phyloP scores from a whole-genome alignment of 2,113 vertebrate species.

The Odocoileus virginianus region DNA sequence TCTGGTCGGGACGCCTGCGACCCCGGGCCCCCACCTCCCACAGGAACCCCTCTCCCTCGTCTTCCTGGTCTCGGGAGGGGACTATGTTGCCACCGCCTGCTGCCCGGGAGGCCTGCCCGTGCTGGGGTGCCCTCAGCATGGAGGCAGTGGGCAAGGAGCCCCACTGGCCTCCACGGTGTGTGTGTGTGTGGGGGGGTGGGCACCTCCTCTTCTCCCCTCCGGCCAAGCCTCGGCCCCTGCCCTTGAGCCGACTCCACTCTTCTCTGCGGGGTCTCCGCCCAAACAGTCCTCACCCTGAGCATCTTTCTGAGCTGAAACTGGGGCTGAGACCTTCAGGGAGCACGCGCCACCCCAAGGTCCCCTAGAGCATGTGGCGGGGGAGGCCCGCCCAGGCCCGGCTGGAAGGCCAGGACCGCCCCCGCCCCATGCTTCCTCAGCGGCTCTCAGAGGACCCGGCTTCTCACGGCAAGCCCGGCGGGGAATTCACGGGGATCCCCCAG shows the following conservation, averaged over 20 bases:
- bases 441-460: neutral
- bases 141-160: too few relatives aligned
- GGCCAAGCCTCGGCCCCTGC: neutral
- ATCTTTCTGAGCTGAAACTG: neutral
- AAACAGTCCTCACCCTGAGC: neutral
- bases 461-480: neutral
- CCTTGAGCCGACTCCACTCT: neutral
- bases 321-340: neutral
- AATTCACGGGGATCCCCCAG: neutral
- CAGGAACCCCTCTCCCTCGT: neutral
- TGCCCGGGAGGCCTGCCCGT: neutral
- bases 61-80: neutral
- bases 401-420: neutral
- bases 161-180: accelerated
- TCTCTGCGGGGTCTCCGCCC: neutral
- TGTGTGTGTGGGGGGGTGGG: accelerated
- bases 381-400: neutral
- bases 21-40: neutral
- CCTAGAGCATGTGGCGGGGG: neutral
- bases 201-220: neutral
- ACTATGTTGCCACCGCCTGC: neutral
- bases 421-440: neutral
- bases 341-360: neutral
- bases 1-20: neutral
- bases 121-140: neutral